Evolutionary conservation across 2,113 vertebrate species (phyloP).

Genomic region (Phaethornis superciliosus): DNA sequence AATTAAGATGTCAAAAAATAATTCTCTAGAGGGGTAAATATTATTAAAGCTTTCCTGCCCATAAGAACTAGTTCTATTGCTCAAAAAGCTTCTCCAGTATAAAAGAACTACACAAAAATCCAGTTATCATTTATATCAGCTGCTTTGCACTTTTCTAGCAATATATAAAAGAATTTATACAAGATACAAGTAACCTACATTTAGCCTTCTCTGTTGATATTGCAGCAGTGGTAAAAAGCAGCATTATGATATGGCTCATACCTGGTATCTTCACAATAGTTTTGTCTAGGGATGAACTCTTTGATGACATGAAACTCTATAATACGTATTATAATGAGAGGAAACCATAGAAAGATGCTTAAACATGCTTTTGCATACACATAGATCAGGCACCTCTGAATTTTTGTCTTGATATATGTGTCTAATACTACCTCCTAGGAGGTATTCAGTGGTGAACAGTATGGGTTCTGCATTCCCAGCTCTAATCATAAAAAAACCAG

Average conservation of each 20-base stretch:
- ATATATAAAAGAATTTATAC: not conserved
- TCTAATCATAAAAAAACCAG: not conserved
- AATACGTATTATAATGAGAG: not conserved
- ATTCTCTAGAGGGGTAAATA: slow-evolving; percentile 51
- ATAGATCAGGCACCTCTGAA: not conserved
- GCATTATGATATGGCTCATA: not conserved
- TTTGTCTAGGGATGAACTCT: not conserved
- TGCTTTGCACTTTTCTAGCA: not conserved
- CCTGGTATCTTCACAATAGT: not conserved
- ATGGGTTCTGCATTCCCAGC: not conserved
- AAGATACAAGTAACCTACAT: not conserved
- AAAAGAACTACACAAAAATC: not conserved
- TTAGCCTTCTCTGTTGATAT: not conserved
- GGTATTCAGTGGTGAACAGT: not conserved
- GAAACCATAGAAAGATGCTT: not conserved
- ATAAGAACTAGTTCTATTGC: not conserved
- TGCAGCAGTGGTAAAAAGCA: not conserved
- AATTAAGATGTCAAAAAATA: slow-evolving; percentile 73
- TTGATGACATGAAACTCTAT: not conserved
- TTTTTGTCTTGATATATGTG: not conserved
- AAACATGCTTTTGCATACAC: not conserved
- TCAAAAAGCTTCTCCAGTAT: not conserved
- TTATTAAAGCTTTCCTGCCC: slow-evolving; percentile 9
- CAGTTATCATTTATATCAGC: slow-evolving; percentile 37
- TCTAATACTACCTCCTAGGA: not conserved